phyloP scores from a whole-genome alignment of 2,797 vertebrate genomes.

The Pogoniulus pusillus region DNA sequence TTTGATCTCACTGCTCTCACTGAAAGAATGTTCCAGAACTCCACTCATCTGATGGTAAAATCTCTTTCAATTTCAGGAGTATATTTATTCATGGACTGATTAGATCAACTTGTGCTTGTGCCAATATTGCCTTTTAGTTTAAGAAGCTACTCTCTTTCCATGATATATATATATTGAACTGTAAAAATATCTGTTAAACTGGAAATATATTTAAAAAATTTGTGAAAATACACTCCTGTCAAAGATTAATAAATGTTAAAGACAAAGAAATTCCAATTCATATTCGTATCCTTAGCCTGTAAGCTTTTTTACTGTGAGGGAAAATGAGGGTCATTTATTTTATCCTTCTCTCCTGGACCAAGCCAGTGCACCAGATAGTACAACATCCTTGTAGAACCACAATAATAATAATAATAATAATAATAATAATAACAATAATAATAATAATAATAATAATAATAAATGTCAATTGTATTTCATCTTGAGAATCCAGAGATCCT shows the following conservation, averaged over 20 bases:
- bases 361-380: neutral
- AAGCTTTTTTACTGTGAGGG: constrained; percentile 24
- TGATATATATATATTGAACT: constrained; percentile 44
- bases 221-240: constrained; percentile 52
- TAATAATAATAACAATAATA: too few relatives aligned
- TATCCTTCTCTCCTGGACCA: neutral
- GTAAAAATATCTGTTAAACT: constrained; percentile 53
- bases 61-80: constrained; percentile 34
- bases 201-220: constrained; percentile 54
- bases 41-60: constrained; percentile 7
- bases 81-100: constrained; percentile 55
- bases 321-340: neutral
- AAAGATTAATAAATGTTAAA: constrained; percentile 47
- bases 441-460: too few relatives aligned
- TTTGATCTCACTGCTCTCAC: neutral
- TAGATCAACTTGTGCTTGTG: constrained; percentile 57
- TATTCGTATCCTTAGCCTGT: constrained; percentile 21
- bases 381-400: neutral
- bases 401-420: too few relatives aligned
- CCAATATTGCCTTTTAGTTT: constrained; percentile 40
- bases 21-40: constrained; percentile 21
- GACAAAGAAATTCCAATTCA: constrained; percentile 20
- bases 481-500: neutral
- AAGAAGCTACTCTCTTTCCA: constrained; percentile 36
- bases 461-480: constrained; percentile 1